Evolutionary conservation across 2,888 invertebrate species (phyloP).

Genomic region (Mechanitis mazaeus): DNA sequence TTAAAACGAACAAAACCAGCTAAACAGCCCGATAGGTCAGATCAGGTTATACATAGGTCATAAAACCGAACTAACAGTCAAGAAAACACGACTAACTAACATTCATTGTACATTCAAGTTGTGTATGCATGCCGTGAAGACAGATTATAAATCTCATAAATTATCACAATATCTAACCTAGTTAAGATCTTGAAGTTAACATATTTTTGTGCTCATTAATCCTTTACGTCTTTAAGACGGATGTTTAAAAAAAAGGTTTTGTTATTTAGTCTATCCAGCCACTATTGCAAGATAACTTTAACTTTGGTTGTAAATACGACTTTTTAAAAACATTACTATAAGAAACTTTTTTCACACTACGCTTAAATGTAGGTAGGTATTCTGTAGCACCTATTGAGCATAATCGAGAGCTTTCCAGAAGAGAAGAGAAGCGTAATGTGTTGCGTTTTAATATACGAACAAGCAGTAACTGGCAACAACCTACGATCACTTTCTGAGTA

Average conservation of each 20-base stretch:
- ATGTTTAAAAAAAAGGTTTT: constrained; percentile 34
- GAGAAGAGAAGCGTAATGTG: constrained; percentile 20
- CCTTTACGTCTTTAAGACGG: constrained; percentile 32
- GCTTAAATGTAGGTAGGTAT: constrained; percentile 27
- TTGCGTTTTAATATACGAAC: constrained; percentile 12
- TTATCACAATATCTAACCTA: constrained; percentile 75
- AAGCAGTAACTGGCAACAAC: constrained; percentile 23
- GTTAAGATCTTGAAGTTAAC: constrained; percentile 69
- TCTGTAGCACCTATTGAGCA: constrained; percentile 32
- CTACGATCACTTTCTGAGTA: constrained; percentile 1
- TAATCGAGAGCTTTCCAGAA: constrained; percentile 27
- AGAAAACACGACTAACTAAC: constrained; percentile 34
- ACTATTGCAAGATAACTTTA: constrained; percentile 14
- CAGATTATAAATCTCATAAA: constrained; percentile 71
- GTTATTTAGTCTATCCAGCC: constrained; percentile 23
- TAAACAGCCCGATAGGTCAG: constrained; percentile 44
- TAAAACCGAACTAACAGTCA: constrained; percentile 32
- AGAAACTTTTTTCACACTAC: constrained; percentile 20
- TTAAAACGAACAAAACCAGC: constrained; percentile 45
- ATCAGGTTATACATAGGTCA: neutral
- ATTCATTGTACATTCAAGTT: constrained; percentile 71
- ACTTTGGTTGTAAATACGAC: constrained; percentile 22
- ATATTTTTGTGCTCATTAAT: constrained; percentile 65
- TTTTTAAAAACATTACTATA: constrained; percentile 10
- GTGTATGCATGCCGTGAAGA: constrained; percentile 61